Percentiles rank a stretch among this genome's conserved stretches.
These are phyloP conservation scores for Tupaia tana DNA, from an alignment of 2,113 vertebrate species.

Conservation along the genomic window DNA sequence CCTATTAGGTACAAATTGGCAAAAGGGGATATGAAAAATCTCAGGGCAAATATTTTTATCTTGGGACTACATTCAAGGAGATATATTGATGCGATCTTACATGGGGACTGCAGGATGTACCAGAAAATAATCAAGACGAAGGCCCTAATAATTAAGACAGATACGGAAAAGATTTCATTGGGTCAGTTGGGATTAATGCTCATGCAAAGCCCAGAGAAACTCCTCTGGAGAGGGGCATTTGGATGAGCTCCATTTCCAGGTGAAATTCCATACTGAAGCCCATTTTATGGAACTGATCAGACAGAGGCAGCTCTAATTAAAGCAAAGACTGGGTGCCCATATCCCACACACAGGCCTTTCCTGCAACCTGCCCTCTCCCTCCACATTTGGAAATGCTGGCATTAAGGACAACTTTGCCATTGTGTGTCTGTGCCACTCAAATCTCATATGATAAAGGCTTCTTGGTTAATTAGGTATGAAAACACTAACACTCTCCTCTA, in stretches of 20 bases:
- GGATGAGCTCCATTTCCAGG: fast-evolving
- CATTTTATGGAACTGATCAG: not conserved
- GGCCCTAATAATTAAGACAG: not conserved
- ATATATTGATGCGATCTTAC: fast-evolving
- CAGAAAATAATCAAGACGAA: too few species aligned
- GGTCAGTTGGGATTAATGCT: not conserved
- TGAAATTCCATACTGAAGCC: not conserved
- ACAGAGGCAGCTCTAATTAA: not conserved
- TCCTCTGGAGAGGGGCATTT: not conserved
- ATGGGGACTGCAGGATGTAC: fast-evolving
- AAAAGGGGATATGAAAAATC: not conserved
- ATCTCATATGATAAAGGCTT: not conserved
- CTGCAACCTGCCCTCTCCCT: not conserved
- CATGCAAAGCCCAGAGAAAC: not conserved
- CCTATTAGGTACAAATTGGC: not conserved
- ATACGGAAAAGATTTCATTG: not conserved
- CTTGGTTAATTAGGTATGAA: not conserved
- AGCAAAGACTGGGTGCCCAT: not conserved
- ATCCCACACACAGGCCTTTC: fast-evolving
- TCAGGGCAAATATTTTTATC: not conserved
- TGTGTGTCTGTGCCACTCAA: fast-evolving
- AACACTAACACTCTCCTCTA: not conserved
- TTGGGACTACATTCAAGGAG: not conserved
- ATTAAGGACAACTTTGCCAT: not conserved
- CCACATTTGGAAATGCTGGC: not conserved